phyloP scores from a whole-genome alignment of 1,140 invertebrate species.

The Bombus huntii region DNA sequence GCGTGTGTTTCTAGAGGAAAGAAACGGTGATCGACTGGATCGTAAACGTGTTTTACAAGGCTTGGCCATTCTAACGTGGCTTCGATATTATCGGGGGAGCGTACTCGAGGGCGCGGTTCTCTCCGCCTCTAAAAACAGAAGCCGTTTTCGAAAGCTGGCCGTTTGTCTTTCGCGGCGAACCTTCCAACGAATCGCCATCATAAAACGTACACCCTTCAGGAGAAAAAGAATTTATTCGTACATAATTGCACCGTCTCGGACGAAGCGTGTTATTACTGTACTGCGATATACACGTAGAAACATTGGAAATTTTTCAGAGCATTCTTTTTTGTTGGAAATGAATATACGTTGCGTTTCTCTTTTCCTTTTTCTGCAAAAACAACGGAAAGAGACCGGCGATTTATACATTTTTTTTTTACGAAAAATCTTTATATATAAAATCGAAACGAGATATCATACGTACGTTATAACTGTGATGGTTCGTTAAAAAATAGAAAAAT shows the following conservation, averaged over 20 bases:
- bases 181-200: not conserved
- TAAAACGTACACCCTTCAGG: not conserved
- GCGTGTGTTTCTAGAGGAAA: not conserved
- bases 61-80: not conserved
- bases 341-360: not conserved
- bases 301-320: not conserved
- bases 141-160: not conserved
- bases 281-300: not conserved
- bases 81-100: not conserved
- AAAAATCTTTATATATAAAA: no score
- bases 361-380: not conserved
- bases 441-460: no score
- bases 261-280: not conserved
- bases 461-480: no score
- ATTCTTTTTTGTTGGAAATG: not conserved
- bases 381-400: not conserved
- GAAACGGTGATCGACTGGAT: conserved; percentile 26
- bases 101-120: not conserved
- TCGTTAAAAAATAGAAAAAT: no score
- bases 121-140: conserved; percentile 8
- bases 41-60: conserved; percentile 57
- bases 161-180: not conserved
- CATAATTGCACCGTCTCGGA: conserved; percentile 1
- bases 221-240: not conserved
- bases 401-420: no score